These are phyloP conservation scores for Caenorhabditis inopinata DNA, from an alignment of 1,140 invertebrate genomes.

Conservation along the genomic window DNA sequence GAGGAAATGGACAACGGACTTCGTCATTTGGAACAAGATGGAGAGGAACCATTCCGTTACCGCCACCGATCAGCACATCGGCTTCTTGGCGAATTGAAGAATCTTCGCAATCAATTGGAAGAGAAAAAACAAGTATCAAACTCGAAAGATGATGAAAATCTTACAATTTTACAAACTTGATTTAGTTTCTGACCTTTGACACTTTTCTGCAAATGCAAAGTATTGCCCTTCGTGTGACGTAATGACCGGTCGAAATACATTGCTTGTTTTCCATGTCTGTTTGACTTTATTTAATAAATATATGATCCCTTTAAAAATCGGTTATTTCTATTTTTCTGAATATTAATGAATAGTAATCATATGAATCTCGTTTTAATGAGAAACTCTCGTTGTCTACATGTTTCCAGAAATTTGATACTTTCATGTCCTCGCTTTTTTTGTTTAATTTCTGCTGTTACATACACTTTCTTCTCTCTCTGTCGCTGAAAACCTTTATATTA, in stretches of 20 bases:
- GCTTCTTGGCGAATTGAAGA: background rate
- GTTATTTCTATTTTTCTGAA: background rate
- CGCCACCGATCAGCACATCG: background rate
- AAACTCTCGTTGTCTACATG: background rate
- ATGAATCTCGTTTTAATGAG: background rate
- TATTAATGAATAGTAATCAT: no score
- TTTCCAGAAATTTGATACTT: slow-evolving; percentile 23
- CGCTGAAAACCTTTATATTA: no score
- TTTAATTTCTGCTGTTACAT: no score
- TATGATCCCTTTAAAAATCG: slow-evolving; percentile 20
- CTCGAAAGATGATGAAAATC: no score
- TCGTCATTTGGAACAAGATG: slow-evolving; percentile 39
- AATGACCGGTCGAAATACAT: background rate
- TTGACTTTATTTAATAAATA: background rate
- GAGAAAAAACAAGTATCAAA: background rate
- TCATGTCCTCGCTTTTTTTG: background rate
- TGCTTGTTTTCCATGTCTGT: background rate
- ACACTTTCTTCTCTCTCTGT: background rate
- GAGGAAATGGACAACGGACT: slow-evolving; percentile 39
- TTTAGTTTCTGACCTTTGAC: no score
- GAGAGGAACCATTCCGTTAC: slow-evolving; percentile 41
- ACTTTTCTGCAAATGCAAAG: no score
- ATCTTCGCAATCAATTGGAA: background rate
- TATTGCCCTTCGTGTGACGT: no score
- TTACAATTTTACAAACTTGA: no score